phyloP scores from a whole-genome alignment of 2,113 vertebrate genomes.

The Nothobranchius furzeri region DNA sequence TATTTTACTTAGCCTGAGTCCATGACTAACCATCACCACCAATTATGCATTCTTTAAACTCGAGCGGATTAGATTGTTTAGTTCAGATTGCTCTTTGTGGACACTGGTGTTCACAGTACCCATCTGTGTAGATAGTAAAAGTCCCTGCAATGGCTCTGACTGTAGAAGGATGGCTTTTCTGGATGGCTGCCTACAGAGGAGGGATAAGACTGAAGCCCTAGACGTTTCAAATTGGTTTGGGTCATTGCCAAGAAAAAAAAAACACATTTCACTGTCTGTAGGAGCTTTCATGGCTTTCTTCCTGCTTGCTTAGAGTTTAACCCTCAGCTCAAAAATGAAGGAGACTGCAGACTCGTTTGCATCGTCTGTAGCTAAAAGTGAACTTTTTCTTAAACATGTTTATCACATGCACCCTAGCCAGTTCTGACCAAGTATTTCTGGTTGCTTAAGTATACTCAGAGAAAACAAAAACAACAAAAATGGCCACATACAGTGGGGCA shows the following conservation, averaged over 20 bases:
- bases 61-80: not conserved
- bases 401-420: no score
- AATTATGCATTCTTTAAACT: not conserved
- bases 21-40: not conserved
- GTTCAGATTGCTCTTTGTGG: slow-evolving; percentile 19
- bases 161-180: slow-evolving; percentile 47
- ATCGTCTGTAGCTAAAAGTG: slow-evolving; percentile 15
- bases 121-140: slow-evolving; percentile 28
- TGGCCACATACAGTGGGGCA: no score
- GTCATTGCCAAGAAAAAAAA: slow-evolving; percentile 37
- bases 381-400: no score
- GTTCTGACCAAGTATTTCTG: no score
- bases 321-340: slow-evolving; percentile 12
- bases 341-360: slow-evolving; percentile 10
- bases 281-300: slow-evolving; percentile 22
- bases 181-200: slow-evolving; percentile 61
- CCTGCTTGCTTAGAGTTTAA: slow-evolving; percentile 46
- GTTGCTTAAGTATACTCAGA: no score
- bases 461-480: no score
- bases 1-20: not conserved
- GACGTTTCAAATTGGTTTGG: slow-evolving; percentile 58
- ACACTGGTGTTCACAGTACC: slow-evolving; percentile 23
- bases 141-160: slow-evolving; percentile 20
- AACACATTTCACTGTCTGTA: slow-evolving; percentile 44
- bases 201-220: slow-evolving; percentile 55